These are phyloP conservation scores for Piliocolobus tephrosceles DNA, from an alignment of 2,113 vertebrate species.

Conservation along the genomic window DNA sequence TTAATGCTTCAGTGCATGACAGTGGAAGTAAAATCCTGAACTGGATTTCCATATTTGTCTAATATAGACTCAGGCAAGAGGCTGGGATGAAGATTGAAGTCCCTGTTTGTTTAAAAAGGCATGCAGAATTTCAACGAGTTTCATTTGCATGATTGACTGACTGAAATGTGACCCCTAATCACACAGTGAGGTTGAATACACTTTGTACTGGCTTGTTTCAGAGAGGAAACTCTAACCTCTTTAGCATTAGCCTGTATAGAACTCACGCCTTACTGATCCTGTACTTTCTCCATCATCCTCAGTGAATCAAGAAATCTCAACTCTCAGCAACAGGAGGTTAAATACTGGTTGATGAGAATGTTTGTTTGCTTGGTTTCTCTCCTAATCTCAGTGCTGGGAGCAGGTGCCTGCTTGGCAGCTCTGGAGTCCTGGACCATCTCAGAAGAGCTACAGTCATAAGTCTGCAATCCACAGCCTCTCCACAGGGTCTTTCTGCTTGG, in stretches of 20 bases:
- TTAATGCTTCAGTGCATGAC: constrained; percentile 12
- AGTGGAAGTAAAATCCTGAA: constrained; percentile 34
- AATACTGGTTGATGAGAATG: background rate
- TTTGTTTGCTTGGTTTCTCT: constrained; percentile 59
- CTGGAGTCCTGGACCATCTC: constrained; percentile 25
- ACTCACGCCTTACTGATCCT: constrained; percentile 41
- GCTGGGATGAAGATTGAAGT: constrained; percentile 9
- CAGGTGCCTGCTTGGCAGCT: constrained; percentile 37
- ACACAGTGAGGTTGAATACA: constrained; percentile 1
- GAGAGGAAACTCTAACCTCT: constrained; percentile 39
- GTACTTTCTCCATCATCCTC: constrained; percentile 45
- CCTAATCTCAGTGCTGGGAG: constrained; percentile 57
- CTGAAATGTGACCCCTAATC: constrained; percentile 59
- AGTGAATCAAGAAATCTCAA: constrained; percentile 27
- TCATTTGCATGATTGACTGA: constrained; percentile 47
- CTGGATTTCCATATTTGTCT: constrained; percentile 55
- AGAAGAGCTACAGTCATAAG: background rate
- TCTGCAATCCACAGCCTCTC: background rate
- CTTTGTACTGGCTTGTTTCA: constrained; percentile 35
- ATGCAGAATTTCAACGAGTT: constrained; percentile 57
- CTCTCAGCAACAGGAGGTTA: background rate
- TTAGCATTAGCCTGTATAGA: background rate
- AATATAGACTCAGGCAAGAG: constrained; percentile 34
- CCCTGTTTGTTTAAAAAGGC: constrained; percentile 35
- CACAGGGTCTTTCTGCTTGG: constrained; percentile 40